Evolutionary conservation across 2,113 vertebrate genomes (phyloP), one percentile per base, ranked within the genome.

Genomic region (Phalacrocorax carbo): DNA sequence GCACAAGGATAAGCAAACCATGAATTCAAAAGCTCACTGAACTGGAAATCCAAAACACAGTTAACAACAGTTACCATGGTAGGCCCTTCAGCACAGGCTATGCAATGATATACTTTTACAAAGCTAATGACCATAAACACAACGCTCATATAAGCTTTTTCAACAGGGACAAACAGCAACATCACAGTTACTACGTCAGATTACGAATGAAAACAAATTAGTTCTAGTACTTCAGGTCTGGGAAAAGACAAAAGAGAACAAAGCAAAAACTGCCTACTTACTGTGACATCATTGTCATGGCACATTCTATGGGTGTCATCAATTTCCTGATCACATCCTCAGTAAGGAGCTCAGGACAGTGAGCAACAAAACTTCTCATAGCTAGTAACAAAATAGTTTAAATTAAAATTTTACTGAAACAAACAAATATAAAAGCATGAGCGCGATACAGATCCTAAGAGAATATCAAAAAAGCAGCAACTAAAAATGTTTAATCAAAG

Each of bases 281-380:
- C 99, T 99, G 99, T 3, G 99, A 99, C 99, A 99, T 99, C 99
- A 99, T 99, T 73, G 99, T 99, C 99, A 99, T 99, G 92, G 99
- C 99, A 97, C 99, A 99, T 97, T 99, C 99, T 58, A 99, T 99
- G 61, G 99, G 99, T 7, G 99, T 99, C 99, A 99, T 99, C 96
- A 99, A 96, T 83, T 99, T 98, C 46, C 99, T 99, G 97, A 99
- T 99, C 90, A 99, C 99, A 64, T 99, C 99, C 93, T 99, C 99
- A 5, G 99, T 99, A 48, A 99, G 98, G 48, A 99, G 98, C 93
- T 99, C 99, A 13, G 99, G 99, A 95, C 99, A 99, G 96, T 99
- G 99, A 68, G 99, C 99, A 98, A 99, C 99, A 87, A 99, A 99
- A 97, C 99, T 99, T 55, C 99, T 99, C 99, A 99, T 99, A 62